A percentile compares a stretch with the other conserved stretches of the same genome.
Evolutionary conservation across 2,888 invertebrate species (phyloP).

Genomic region (Sphecodes monilicornis): DNA sequence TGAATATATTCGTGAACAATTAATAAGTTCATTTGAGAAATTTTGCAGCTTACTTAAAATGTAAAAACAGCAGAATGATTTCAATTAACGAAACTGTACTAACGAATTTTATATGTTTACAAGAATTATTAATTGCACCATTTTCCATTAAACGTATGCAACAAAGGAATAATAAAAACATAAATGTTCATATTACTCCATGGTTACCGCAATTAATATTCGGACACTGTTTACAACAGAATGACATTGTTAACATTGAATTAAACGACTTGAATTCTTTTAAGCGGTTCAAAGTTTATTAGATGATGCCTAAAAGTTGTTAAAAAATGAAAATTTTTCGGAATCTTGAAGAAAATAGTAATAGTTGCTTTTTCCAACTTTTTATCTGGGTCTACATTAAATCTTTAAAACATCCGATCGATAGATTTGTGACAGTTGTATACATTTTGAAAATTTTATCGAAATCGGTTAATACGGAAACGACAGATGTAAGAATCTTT

Average conservation of each 20-base stretch:
- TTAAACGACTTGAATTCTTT: not conserved
- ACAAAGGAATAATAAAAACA: not conserved
- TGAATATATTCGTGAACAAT: not conserved
- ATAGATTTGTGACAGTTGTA: not conserved
- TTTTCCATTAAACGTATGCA: not conserved
- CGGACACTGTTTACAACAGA: no score
- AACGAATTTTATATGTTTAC: not conserved
- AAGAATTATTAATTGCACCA: not conserved
- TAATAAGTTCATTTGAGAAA: not conserved
- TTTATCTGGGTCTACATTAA: no score
- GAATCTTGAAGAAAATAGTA: not conserved
- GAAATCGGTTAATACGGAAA: no score
- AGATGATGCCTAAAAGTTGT: not conserved
- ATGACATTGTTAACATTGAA: not conserved
- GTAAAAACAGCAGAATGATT: constrained; percentile 3
- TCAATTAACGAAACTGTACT: not conserved
- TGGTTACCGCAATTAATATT: not conserved
- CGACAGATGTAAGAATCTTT: no score
- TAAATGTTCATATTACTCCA: not conserved
- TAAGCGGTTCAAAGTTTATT: not conserved
- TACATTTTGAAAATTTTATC: no score
- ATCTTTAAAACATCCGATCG: no score
- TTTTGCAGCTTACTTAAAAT: not conserved
- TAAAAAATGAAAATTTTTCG: not conserved
- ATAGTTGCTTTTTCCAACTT: no score